Evolutionary conservation across 2,888 invertebrate genomes (phyloP), one percentile per base, ranked within the genome.

Genomic region (Embidobia sp.): DNA sequence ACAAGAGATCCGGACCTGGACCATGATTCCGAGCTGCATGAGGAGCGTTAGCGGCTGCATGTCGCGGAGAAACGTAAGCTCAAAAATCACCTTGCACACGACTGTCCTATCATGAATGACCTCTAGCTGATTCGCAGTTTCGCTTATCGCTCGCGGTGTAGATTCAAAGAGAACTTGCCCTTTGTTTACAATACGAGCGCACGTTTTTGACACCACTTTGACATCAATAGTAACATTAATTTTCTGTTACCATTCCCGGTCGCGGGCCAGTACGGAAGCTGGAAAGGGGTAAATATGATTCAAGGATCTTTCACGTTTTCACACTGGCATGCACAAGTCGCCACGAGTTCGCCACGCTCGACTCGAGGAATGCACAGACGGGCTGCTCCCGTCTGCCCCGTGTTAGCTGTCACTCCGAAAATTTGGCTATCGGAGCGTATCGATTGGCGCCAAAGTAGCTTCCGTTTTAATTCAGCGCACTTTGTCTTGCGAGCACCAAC

Each of bases 11-110:
- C 1, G 2, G 27, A 13, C 26, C 13, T 44, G 4, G 27, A 66
- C 35, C 27, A 75, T 75, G 75, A 75, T 75, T 44, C 75, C 75
- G 3, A 69, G 63, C 27, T 75, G 75, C 40, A 69, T 75, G 11
- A 26, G 67, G 83, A 86, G 84, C 77, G 80, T 90, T 51, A 89
- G 90, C 81, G 88, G 86, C 79, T 89, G 89, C 81, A 85, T 86
- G 42, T 83, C 89, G 75, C 85, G 87, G 48, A 87, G 89, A 81
- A 90, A 90, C 82, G 91, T 91, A 87, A 91, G 90, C 93, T 90
- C 79, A 73, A 61, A 67, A n/a, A n/a, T n/a, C 37, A 61, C n/a
- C 8, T 55, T 57, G 19, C 27, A 31, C 61, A 49, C 67, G 40
- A 42, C 44, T 64, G 51, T 42, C 37, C 64, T 42, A 63, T 67